A percentile compares a stretch with the other conserved stretches of the same genome.
These are phyloP conservation scores for Lithophane leautieri DNA, from an alignment of 2,888 invertebrate genomes.

Conservation along the genomic window DNA sequence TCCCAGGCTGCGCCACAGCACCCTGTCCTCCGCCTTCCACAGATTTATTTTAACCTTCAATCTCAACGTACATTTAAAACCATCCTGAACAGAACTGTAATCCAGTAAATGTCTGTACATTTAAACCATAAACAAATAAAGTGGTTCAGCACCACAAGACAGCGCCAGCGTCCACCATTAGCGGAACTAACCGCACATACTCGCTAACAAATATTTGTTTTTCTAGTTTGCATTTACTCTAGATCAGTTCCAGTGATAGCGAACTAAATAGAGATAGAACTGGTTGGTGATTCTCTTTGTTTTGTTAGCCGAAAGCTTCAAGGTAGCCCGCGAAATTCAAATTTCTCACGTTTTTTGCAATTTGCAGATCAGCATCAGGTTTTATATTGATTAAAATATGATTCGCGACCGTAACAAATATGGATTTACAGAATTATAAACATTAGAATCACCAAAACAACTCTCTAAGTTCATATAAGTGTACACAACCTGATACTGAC, in stretches of 20 bases:
- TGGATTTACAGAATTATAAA: no score
- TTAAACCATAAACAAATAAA: slow-evolving; percentile 46
- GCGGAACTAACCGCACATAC: slow-evolving; percentile 36
- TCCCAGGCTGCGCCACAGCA: no score
- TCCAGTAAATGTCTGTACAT: slow-evolving; percentile 25
- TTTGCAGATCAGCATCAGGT: no score
- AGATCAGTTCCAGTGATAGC: slow-evolving; percentile 1
- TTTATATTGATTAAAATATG: no score
- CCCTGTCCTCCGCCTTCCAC: no score
- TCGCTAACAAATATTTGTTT: slow-evolving; percentile 49
- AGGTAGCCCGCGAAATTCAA: no score
- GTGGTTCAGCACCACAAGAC: slow-evolving; percentile 36
- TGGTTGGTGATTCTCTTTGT: background rate
- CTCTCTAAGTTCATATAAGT: no score
- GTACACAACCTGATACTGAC: no score
- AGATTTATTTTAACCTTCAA: background rate
- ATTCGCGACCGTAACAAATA: no score
- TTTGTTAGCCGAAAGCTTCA: background rate
- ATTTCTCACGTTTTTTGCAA: no score
- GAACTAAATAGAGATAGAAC: slow-evolving; percentile 13
- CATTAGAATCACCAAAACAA: no score
- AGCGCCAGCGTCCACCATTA: slow-evolving; percentile 49
- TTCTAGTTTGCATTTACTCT: slow-evolving; percentile 51
- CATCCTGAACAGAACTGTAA: background rate
- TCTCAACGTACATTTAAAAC: background rate